Evolutionary conservation across 2,888 invertebrate species (phyloP).

Genomic region (Phaonia tiefii): DNA sequence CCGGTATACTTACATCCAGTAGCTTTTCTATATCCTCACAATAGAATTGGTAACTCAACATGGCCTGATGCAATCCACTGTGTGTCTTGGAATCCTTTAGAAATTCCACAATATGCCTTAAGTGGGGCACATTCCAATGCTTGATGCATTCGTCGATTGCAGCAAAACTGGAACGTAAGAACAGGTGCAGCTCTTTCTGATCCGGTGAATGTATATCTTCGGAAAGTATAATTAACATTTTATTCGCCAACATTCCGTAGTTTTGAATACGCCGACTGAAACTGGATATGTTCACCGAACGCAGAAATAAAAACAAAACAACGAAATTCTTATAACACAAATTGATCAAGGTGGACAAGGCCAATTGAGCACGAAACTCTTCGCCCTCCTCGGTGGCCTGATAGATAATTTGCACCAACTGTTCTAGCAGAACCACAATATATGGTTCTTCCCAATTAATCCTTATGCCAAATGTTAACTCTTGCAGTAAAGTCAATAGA

Average conservation of each 20-base stretch:
- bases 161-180: constrained; percentile 76
- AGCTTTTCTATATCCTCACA: constrained; percentile 76
- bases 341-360: constrained; percentile 88
- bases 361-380: constrained; percentile 77
- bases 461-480: constrained; percentile 89
- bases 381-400: constrained; percentile 73
- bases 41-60: constrained; percentile 74
- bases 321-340: constrained; percentile 89
- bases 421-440: constrained; percentile 85
- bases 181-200: constrained; percentile 74
- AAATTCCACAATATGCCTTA: constrained; percentile 78
- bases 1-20: constrained; percentile 73
- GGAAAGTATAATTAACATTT: constrained; percentile 78
- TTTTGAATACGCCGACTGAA: constrained; percentile 76
- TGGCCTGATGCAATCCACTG: constrained; percentile 75
- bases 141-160: constrained; percentile 76
- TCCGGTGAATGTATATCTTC: constrained; percentile 77
- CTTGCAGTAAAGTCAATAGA: constrained; percentile 81
- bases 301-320: constrained; percentile 87
- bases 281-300: constrained; percentile 83
- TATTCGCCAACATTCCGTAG: constrained; percentile 77
- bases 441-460: constrained; percentile 91
- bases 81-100: constrained; percentile 75
- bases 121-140: constrained; percentile 76
- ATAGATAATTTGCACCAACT: constrained; percentile 85